phyloP scores from a whole-genome alignment of 2,797 vertebrate genomes.

The Tapera naevia region DNA sequence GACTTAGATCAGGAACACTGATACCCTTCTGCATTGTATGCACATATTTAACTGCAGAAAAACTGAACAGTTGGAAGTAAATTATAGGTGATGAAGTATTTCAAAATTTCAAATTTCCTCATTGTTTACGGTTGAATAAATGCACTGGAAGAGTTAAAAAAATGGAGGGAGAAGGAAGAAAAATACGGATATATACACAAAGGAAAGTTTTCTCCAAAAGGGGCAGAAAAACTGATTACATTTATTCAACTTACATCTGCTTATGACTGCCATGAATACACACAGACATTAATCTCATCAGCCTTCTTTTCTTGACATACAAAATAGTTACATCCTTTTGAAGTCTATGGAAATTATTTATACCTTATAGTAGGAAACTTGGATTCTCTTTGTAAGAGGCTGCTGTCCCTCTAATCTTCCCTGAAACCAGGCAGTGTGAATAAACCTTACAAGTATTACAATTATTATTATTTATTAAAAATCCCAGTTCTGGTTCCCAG shows the following conservation, averaged over 20 bases:
- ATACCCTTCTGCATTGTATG: background rate
- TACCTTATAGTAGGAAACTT: background rate
- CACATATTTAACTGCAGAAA: background rate
- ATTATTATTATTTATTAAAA: background rate
- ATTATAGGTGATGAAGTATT: background rate
- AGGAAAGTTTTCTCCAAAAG: background rate
- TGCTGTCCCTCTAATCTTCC: background rate
- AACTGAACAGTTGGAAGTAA: background rate
- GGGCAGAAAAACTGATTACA: background rate
- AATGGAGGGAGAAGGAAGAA: background rate
- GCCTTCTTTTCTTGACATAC: background rate
- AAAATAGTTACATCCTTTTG: background rate
- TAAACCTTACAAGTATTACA: background rate
- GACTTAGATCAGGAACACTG: background rate
- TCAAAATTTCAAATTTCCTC: background rate
- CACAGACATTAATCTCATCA: background rate
- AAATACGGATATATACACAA: background rate
- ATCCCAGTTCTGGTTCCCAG: background rate
- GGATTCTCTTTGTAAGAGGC: background rate
- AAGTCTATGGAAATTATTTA: background rate
- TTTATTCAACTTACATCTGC: background rate
- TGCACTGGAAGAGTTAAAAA: background rate
- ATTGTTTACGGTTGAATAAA: background rate
- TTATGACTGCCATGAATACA: background rate
- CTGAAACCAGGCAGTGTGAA: background rate